Conservation (phyloP, 2,113 vertebrate genomes). For the Pyrgilauda ruficollis region DNA sequence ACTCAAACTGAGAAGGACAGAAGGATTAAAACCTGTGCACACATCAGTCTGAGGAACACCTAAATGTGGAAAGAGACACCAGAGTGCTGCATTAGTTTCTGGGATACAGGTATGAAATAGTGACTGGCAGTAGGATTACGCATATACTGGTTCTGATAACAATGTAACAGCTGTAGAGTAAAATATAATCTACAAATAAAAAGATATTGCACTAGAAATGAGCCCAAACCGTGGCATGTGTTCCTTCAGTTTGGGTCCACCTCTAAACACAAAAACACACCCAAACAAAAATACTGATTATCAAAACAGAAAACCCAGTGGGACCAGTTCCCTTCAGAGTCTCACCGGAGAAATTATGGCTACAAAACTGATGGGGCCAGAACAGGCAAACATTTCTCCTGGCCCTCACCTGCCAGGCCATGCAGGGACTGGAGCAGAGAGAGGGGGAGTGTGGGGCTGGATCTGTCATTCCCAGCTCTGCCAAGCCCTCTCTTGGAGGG, state of each 20-base stretch:
- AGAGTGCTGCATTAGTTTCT: not conserved
- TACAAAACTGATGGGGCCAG: not conserved
- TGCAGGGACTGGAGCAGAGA: not conserved
- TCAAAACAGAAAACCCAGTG: not conserved
- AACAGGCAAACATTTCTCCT: not conserved
- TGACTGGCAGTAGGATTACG: conserved; percentile 50
- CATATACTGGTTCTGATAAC: conserved; percentile 49
- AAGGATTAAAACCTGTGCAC: not conserved
- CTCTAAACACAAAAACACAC: conserved; percentile 14
- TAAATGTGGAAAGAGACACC: not conserved
- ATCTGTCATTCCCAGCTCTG: not conserved
- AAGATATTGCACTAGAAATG: conserved; percentile 42
- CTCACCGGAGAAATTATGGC: not conserved
- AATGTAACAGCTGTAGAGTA: conserved; percentile 17
- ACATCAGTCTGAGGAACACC: conserved; percentile 25
- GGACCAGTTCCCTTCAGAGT: not conserved
- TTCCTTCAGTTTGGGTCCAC: conserved; percentile 17
- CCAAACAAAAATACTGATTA: not conserved
- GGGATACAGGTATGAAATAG: conserved; percentile 5
- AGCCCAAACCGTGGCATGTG: not conserved
- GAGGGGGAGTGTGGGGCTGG: not conserved
- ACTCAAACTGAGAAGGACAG: conserved; percentile 1
- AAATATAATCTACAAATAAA: conserved; percentile 30
- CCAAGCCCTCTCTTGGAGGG: not conserved
- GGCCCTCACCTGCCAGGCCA: not conserved